Evolutionary conservation across 2,797 vertebrate genomes (phyloP).

Genomic region (Sebastes minor): DNA sequence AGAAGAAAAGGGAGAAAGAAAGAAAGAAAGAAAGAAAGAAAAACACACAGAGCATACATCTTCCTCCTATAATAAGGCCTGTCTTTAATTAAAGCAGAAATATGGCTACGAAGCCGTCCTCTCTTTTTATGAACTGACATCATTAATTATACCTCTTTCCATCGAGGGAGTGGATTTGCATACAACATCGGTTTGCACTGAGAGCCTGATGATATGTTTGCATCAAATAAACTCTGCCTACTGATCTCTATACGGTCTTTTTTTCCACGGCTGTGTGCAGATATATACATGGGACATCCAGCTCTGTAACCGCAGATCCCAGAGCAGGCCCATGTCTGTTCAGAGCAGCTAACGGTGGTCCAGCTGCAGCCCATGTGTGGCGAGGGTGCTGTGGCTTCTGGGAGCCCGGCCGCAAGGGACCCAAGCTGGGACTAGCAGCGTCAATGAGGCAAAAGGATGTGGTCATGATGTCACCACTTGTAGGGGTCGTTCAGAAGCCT

Average conservation of each 20-base stretch:
- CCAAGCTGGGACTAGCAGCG: slow-evolving; percentile 65
- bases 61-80: slow-evolving; percentile 72
- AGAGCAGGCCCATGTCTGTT: slow-evolving; percentile 53
- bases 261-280: slow-evolving; percentile 75
- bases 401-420: slow-evolving; percentile 78
- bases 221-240: slow-evolving; percentile 88
- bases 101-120: slow-evolving; percentile 70
- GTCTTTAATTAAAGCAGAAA: slow-evolving; percentile 79
- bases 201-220: slow-evolving; percentile 90
- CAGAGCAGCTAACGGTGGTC: slow-evolving; percentile 82
- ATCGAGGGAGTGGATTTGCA: slow-evolving; percentile 81
- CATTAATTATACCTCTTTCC: slow-evolving; percentile 82
- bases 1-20: slow-evolving; percentile 49
- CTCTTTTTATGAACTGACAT: slow-evolving; percentile 79
- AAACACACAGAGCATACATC: slow-evolving; percentile 73
- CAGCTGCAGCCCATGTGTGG: slow-evolving; percentile 85
- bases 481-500: slow-evolving; percentile 79
- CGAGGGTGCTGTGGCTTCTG: slow-evolving; percentile 75
- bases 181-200: slow-evolving; percentile 84
- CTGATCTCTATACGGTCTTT: slow-evolving; percentile 81
- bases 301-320: slow-evolving; percentile 65
- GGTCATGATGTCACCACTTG: slow-evolving; percentile 83
- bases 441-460: slow-evolving; percentile 81
- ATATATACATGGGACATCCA: slow-evolving; percentile 72
- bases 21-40: slow-evolving; percentile 56